Evolutionary conservation across 2,797 vertebrate genomes (phyloP), one percentile per base, ranked within the genome.

Genomic region (Lindbergichthys nudifrons): DNA sequence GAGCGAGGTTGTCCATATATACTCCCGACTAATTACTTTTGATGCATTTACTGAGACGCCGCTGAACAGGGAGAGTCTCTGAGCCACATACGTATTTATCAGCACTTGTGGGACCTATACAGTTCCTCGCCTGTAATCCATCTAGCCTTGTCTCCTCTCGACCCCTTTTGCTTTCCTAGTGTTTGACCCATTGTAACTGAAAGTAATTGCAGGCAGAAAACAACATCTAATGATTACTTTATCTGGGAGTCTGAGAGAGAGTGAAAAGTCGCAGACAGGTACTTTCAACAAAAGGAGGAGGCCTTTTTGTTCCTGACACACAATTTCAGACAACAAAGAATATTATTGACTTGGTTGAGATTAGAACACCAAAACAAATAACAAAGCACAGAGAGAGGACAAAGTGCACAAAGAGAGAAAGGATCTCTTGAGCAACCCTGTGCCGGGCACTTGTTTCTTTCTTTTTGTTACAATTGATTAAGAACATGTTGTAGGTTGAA

Each of bases 151-250:
- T 92, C 90, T 90, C 45, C 88, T 77, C 75, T 80, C 75, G 78
- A 85, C 89, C 91, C 80, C 73, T 77, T 88, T 84, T 88, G 88
- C 92, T 92, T 92, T 91, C 73, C 87, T 47, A 80, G 85, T 87
- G 89, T 93, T 92, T 94, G 94, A 95, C 94, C 93, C 88, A 88
- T 93, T 91, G 93, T 92, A 93, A 92, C 92, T 65, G 85, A 94
- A 95, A 95, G 95, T 95, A 95, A 96, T 95, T 95, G 95, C 85
- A 79, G 91, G 88, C 90, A 93, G 93, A 95, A 94, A 95, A 95
- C 93, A 94, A 93, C 94, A 94, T 96, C 93, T 95, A 95, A 95
- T 95, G 94, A 95, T 95, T 95, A 92, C 93, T 95, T 94, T 94
- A 95, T 95, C 93, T 89, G 73, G 88, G 90, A 88, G 89, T 88